Evolutionary conservation across 2,797 vertebrate species (phyloP), one percentile per base, ranked within the genome.

Genomic region (Aulostomus chinensis): DNA sequence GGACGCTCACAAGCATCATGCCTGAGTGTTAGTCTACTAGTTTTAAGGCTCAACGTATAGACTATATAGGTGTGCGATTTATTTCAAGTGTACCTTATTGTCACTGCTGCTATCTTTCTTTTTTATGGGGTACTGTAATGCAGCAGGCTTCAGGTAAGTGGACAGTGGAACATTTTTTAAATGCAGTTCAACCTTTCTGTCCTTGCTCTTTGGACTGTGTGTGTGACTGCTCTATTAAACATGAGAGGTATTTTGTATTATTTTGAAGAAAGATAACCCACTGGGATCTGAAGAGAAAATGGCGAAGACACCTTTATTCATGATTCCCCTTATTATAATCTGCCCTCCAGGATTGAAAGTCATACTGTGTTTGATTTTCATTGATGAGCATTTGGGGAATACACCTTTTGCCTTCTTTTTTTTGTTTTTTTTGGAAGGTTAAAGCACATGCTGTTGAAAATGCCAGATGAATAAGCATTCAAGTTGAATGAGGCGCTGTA

Each of bases 381-480:
- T n/a, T 71, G 65, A 68, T 63, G 52, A 75, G 52, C 75, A 58
- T 67, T 81, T 68, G 31, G 70, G 66, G 71, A 70, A 68, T 70
- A 58, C 41, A 77, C 61, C 45, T 72, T 74, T 63, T 46, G 48
- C 38, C 36, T 51, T 55, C 22, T 54, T 34, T 43, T 21, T 30
- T 29, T 21, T 13, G 3, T 20, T 26, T 31, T 38, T 39, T 48
- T 53, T 12, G 12, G 33, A 51, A 25, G 28, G 43, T 14, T 48
- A 46, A 25, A 69, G 46, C 34, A 40, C 29, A 42, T n/a, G 45
- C 55, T 48, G 42, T 21, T 58, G 49, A 33, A 63, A 77, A 68
- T 74, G 75, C 74, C 73, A 75, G 21, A 26, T 45, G 46, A 77
- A 62, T 72, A 72, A 49, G 66, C 13, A n/a, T n/a, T n/a, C n/a